Base-by-base conservation (phyloP, 2,797 vertebrate species). In the Sebastes vulpes region DNA sequence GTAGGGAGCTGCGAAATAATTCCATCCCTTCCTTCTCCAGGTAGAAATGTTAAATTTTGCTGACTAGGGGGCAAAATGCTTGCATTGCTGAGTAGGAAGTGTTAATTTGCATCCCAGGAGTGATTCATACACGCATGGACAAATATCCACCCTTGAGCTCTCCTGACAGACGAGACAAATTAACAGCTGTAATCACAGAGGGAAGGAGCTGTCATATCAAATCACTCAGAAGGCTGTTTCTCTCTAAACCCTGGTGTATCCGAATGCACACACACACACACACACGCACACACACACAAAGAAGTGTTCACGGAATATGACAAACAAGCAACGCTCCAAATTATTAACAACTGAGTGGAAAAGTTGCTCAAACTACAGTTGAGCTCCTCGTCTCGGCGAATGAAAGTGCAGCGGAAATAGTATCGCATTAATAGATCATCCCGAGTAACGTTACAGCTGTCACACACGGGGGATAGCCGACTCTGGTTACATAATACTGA, bases 131-230 rank as follows among this genome's bases (percentile, higher is more conserved):
- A 82, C 5, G 79, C 77, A 69, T 75, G 84, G 86, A 89, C 84
- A 90, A 85, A 89, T 82, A 87, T 42, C 72, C 75, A 77, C 87
- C 89, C 78, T 25, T 25, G 80, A 84, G 89, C 82, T 82, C 74
- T 74, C 11, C 78, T 91, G 92, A 91, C 89, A 87, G 90, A 94
- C 42, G 86, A 91, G 92, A 91, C 81, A 80, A 92, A 92, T 94
- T 90, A 94, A 87, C 82, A 85, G 88, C 81, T 91, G 83, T 89
- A 92, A 92, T 89, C 86, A 86, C 91, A 82, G 83, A 79, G 77
- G 89, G 84, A 86, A 73, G 79, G 79, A 79, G 76, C 89, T 72
- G 91, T 91, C 92, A 79, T 50, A 81, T 87, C 81, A 89, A 72
- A 93, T 93, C 83, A 74, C 20, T 84, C 72, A 64, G 20, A 66